Evolutionary conservation across 2,113 vertebrate species (phyloP).

Genomic region (Brachirus orientalis): DNA sequence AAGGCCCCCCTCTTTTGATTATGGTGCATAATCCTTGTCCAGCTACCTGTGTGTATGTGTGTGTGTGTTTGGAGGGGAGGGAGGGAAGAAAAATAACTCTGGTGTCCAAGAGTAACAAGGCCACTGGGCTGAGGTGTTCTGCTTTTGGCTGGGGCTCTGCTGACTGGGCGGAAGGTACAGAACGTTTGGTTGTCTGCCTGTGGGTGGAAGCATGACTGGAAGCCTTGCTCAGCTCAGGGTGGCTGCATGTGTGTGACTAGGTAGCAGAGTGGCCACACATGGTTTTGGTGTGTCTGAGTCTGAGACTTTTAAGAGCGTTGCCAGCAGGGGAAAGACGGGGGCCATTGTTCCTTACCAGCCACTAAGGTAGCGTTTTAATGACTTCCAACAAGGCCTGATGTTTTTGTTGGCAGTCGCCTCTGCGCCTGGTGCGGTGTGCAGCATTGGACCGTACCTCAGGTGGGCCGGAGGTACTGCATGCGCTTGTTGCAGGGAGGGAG

Average conservation of each 20-base stretch:
- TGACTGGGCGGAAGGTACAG: conserved; percentile 48
- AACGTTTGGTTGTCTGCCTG: conserved; percentile 33
- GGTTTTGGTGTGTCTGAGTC: conserved; percentile 14
- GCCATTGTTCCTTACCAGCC: conserved; percentile 64
- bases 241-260: conserved; percentile 26
- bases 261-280: conserved; percentile 28
- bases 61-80: conserved; percentile 55
- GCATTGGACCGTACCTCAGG: background rate
- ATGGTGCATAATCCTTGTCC: conserved; percentile 40
- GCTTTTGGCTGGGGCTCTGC: conserved; percentile 50
- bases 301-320: background rate
- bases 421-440: conserved; percentile 20
- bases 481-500: background rate
- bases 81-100: conserved; percentile 54
- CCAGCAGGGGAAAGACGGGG: conserved; percentile 45
- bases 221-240: conserved; percentile 35
- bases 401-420: conserved; percentile 58
- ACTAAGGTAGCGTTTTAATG: conserved; percentile 47
- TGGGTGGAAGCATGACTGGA: conserved; percentile 41
- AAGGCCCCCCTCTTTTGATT: conserved; percentile 57
- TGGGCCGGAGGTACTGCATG: conserved; percentile 10
- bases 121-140: conserved; percentile 54
- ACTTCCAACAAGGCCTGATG: conserved; percentile 51
- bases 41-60: conserved; percentile 50
- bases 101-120: conserved; percentile 69